Conservation (phyloP, 2,797 vertebrate genomes). For the Spinus olivaceus region DNA sequence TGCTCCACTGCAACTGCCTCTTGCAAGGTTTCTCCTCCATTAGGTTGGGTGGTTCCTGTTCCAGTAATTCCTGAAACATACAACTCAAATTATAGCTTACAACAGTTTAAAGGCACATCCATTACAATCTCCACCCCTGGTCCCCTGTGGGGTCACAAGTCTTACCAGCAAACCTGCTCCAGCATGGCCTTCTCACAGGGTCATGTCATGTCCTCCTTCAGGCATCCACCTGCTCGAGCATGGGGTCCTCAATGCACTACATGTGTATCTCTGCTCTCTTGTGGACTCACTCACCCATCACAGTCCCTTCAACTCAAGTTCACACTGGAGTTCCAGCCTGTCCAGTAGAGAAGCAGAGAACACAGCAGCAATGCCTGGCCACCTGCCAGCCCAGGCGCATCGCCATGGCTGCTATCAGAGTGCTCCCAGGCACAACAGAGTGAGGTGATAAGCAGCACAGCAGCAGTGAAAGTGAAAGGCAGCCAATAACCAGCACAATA, state of each 20-base stretch:
- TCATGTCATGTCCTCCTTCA: neutral
- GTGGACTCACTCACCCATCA: neutral
- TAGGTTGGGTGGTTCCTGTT: neutral
- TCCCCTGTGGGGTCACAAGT: neutral
- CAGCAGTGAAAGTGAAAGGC: neutral
- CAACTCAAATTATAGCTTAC: neutral
- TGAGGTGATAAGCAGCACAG: neutral
- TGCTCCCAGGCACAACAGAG: neutral
- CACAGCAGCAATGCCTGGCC: neutral
- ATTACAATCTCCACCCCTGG: neutral
- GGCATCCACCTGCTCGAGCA: neutral
- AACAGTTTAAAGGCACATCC: neutral
- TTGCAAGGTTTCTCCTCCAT: neutral
- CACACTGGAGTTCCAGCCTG: neutral
- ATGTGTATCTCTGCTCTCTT: neutral
- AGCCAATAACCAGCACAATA: neutral
- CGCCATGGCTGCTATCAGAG: neutral
- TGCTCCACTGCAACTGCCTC: neutral
- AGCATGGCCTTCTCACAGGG: neutral
- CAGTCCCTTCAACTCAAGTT: neutral
- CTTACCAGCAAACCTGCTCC: neutral
- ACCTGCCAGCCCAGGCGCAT: neutral
- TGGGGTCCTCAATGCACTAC: accelerated
- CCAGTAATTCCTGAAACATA: neutral
- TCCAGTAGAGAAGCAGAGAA: neutral